Evolutionary conservation across 2,888 invertebrate species (phyloP).

Genomic region (Volucella zonaria): DNA sequence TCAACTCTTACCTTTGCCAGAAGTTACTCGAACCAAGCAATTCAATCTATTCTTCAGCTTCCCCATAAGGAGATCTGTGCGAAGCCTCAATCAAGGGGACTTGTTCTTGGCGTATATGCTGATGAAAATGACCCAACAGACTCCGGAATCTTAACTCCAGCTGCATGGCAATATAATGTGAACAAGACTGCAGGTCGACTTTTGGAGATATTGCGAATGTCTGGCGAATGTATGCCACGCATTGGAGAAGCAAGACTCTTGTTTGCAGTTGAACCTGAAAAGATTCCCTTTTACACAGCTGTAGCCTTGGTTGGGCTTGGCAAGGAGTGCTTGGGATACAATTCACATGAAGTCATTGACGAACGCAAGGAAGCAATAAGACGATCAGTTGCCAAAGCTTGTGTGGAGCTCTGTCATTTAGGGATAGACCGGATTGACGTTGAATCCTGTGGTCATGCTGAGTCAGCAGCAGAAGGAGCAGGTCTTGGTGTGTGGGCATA

Average conservation of each 20-base stretch:
- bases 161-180: slow-evolving; percentile 85
- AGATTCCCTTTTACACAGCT: slow-evolving; percentile 83
- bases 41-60: slow-evolving; percentile 79
- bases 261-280: slow-evolving; percentile 85
- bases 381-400: slow-evolving; percentile 86
- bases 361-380: slow-evolving; percentile 90
- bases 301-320: slow-evolving; percentile 91
- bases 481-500: slow-evolving; percentile 88
- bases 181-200: slow-evolving; percentile 84
- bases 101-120: slow-evolving; percentile 87
- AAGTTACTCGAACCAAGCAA: slow-evolving; percentile 77
- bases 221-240: slow-evolving; percentile 83
- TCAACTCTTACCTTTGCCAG: slow-evolving; percentile 11
- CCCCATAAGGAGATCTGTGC: slow-evolving; percentile 80
- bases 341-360: slow-evolving; percentile 87
- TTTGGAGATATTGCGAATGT: slow-evolving; percentile 84
- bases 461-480: slow-evolving; percentile 91
- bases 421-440: slow-evolving; percentile 85
- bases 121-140: slow-evolving; percentile 84
- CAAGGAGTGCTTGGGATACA: slow-evolving; percentile 86
- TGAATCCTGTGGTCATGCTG: slow-evolving; percentile 89
- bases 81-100: slow-evolving; percentile 82
- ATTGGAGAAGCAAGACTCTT: slow-evolving; percentile 85
- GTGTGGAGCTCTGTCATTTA: slow-evolving; percentile 84
- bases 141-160: slow-evolving; percentile 85